Base-by-base conservation (phyloP, 2,888 invertebrate genomes). In the Drosophila cracens region DNA sequence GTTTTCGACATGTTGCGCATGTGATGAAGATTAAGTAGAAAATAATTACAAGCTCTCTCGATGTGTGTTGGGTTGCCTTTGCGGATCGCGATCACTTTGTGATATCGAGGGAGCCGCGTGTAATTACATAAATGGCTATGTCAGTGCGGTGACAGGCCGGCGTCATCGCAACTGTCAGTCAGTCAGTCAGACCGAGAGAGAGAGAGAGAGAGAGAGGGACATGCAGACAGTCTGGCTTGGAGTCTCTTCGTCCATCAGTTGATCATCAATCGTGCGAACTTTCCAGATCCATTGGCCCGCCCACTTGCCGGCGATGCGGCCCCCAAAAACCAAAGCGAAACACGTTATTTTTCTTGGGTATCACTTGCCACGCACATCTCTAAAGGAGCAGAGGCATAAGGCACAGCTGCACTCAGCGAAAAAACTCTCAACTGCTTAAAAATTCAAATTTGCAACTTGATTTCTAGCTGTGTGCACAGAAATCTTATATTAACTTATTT, bases 21-120 rank as follows among this genome's bases (percentile, higher is more conserved):
- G 84, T 88, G 90, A 89, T 89, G 90, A 89, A 89, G 89, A 89
- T 89, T 89, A 90, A 89, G 89, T 89, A 90, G 90, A 89, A 87
- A 87, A 89, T 89, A 89, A 89, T 89, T 89, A 89, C 89, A 85
- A 87, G 73, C 70, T 74, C 69, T 34, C 57, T n/a, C 49, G 49
- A 40, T 40, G 48, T 46, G 56, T 62, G 46, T 38, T 68, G 51
- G 18, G 34, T 36, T 52, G 49, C 33, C 43, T 46, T 54, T 66
- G 67, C 54, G 48, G 70, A 72, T 64, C 62, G 69, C 74, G 71
- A 76, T 79, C 52, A 70, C 88, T 88, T 76, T 81, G 87, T 79
- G 83, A 83, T 84, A 82, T 56, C 69, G 59, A 52, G 56, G 63
- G 65, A 51, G 54, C 71, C 51, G 80, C 67, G 82, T 74, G 77